phyloP scores from a whole-genome alignment of 1,140 invertebrate genomes.

The Papilio helenus region DNA sequence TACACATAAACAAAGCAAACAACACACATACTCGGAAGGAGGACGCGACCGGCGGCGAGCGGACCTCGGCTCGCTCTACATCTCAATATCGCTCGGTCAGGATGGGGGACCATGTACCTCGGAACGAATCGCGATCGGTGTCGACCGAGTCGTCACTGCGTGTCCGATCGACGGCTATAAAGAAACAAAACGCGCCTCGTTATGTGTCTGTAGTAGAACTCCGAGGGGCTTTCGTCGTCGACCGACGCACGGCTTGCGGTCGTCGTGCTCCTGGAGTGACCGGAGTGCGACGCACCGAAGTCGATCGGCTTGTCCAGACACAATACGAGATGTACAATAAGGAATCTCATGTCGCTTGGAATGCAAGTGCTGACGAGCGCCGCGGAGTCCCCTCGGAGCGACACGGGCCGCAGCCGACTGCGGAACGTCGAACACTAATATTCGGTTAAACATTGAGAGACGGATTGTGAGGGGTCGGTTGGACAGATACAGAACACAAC shows the following conservation, averaged over 20 bases:
- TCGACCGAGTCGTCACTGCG: conserved; percentile 60
- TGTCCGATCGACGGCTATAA: conserved; percentile 65
- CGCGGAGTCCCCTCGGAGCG: conserved; percentile 63
- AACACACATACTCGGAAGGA: conserved; percentile 72
- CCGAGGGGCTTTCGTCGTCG: conserved; percentile 55
- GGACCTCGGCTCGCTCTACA: conserved; percentile 79
- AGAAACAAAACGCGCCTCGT: conserved; percentile 57
- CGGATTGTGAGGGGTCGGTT: conserved; percentile 58
- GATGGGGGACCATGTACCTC: conserved; percentile 84
- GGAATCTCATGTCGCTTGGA: conserved; percentile 83
- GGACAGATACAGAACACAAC: conserved; percentile 75
- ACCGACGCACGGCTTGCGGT: conserved; percentile 43
- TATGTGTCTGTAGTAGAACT: conserved; percentile 53
- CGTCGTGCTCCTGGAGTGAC: conserved; percentile 43
- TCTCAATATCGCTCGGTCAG: conserved; percentile 83
- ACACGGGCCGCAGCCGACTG: conserved; percentile 54
- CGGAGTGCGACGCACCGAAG: conserved; percentile 48
- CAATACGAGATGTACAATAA: conserved; percentile 65
- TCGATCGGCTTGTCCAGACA: conserved; percentile 50
- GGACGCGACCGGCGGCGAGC: conserved; percentile 67
- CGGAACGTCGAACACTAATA: conserved; percentile 64
- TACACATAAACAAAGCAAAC: conserved; percentile 79
- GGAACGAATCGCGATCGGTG: conserved; percentile 80
- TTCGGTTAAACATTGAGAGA: conserved; percentile 65
- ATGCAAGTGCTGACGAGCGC: conserved; percentile 78